phyloP scores from a whole-genome alignment of 2,797 vertebrate genomes.

The Poliocrania exsul region DNA sequence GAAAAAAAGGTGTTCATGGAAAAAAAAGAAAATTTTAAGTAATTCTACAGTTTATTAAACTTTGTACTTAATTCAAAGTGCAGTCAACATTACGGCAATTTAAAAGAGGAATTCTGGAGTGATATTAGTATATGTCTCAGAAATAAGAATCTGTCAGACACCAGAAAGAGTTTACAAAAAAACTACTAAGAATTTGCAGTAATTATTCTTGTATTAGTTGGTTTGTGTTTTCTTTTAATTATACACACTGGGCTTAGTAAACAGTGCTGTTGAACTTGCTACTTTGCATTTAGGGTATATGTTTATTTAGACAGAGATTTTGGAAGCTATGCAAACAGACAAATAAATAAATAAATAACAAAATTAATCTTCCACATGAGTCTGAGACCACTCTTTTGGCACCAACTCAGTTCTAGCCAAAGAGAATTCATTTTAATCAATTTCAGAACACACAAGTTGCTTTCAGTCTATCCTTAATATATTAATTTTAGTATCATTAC shows the following conservation, averaged over 20 bases:
- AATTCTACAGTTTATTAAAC: not conserved
- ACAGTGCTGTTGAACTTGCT: not conserved
- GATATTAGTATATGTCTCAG: not conserved
- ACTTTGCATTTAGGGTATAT: not conserved
- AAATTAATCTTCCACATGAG: not conserved
- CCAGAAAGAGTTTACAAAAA: not conserved
- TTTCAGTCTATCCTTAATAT: not conserved
- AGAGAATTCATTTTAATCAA: not conserved
- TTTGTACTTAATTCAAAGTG: not conserved
- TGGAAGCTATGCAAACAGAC: not conserved
- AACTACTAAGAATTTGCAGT: not conserved
- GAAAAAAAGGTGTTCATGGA: not conserved
- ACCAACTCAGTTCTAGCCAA: not conserved
- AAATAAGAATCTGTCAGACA: not conserved
- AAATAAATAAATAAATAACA: not conserved
- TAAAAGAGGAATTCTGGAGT: not conserved
- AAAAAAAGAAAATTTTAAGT: not conserved
- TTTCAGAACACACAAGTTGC: not conserved
- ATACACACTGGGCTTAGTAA: not conserved
- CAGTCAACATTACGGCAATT: not conserved
- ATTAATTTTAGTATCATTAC: not conserved
- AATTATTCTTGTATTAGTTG: not conserved
- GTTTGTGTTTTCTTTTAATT: not conserved
- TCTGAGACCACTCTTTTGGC: not conserved
- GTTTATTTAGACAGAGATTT: slow-evolving; percentile 1